Base-by-base conservation (phyloP, 2,113 vertebrate genomes). In the Dipodomys stephensi region DNA sequence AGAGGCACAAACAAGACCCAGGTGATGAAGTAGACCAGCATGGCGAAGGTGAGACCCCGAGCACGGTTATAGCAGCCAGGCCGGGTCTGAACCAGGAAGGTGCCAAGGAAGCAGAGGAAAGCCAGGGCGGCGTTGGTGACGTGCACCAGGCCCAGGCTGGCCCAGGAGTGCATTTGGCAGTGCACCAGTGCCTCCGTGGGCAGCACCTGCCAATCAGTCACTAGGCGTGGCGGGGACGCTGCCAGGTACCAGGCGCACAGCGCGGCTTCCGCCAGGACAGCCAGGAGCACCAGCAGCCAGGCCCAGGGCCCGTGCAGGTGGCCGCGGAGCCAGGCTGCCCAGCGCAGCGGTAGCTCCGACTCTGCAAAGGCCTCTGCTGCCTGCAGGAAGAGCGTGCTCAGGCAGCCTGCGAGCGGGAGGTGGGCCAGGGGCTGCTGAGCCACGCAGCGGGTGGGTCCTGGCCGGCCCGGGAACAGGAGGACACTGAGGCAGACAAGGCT, bases 1-100 rank as follows among this genome's bases (percentile, higher is more conserved):
- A 98, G 68, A 0, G 98, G 98, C 7, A 99, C 68, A 15, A 99
- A 99, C 90, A 98, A 97, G 83, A 99, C 97, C 98, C 98, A 99
- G 90, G 94, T 74, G 65, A 99, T 83, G 68, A 99, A 98, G 83
- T 98, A 99, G 67, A 94, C 71, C 32, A 99, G 92, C 35, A 92
- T 96, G 84, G 98, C 97, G 0, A 99, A 99, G 7, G 99, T 99
- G 97, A 99, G 98, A 73, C 99, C 98, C 1, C 98, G 98, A 83
- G 99, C 98, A 0, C 98, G 28, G 35, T 99, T 99, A 93, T 99
- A 99, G 90, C 96, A 98, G 62, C 96, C 97, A 0, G 96, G 97
- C 0, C 93, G 96, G 25, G 97, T 98, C 27, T 97, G 97, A 1
- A 98, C 99, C 98, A 99, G 98, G 97, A 99, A 99, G 1, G 99